These are phyloP conservation scores for Lasioglossum morio DNA, from an alignment of 2,888 invertebrate genomes.

Conservation along the genomic window DNA sequence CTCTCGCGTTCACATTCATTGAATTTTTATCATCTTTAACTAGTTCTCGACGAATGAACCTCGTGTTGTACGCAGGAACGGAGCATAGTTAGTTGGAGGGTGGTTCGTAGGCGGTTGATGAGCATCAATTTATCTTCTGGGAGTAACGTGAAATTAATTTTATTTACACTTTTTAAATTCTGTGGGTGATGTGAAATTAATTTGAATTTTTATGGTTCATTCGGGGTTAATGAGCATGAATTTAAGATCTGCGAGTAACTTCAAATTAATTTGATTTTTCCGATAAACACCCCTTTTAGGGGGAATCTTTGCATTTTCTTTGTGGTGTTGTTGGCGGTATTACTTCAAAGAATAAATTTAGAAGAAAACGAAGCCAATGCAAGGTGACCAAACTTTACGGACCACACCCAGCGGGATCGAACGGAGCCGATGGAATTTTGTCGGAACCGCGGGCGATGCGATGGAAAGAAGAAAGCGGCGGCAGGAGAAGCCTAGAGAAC, in stretches of 20 bases:
- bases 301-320: too few species aligned
- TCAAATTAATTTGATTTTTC: background rate
- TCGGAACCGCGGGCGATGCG: background rate
- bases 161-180: background rate
- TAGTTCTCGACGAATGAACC: background rate
- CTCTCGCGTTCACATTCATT: background rate
- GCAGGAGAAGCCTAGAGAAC: background rate
- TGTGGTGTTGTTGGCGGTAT: too few species aligned
- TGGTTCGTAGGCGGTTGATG: background rate
- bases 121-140: background rate
- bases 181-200: background rate
- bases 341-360: too few species aligned
- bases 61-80: background rate
- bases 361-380: too few species aligned
- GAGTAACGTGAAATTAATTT: too few species aligned
- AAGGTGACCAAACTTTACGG: background rate
- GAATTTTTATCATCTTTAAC: constrained; percentile 1
- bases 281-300: background rate
- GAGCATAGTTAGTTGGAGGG: background rate
- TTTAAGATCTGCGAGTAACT: background rate
- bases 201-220: background rate
- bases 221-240: background rate
- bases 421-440: background rate
- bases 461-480: background rate
- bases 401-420: constrained; percentile 5